A percentile compares a stretch with the other conserved stretches of the same genome.
Conservation (phyloP, 1,140 invertebrate species). For the Rhopalosiphum padi region DNA sequence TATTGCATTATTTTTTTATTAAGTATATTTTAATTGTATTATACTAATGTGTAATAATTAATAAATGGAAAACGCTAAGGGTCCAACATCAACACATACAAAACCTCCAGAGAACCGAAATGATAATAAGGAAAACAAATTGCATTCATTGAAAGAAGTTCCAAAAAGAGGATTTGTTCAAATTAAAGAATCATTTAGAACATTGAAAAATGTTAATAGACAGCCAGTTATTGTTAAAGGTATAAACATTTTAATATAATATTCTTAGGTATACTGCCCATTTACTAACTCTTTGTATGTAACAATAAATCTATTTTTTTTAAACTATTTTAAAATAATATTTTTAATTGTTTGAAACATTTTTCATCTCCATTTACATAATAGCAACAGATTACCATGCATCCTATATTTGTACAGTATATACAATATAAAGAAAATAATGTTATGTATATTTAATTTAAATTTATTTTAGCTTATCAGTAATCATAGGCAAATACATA, state of each 20-base stretch:
- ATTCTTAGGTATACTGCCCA: neutral
- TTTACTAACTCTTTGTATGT: neutral
- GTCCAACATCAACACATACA: slow-evolving; percentile 12
- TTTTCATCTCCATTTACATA: too few relatives aligned
- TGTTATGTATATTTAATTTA: too few relatives aligned
- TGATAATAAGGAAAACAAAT: slow-evolving; percentile 43
- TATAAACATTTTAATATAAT: neutral
- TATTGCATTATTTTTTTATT: neutral
- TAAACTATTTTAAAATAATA: too few relatives aligned
- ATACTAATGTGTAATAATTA: neutral
- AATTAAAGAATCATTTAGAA: slow-evolving; percentile 58
- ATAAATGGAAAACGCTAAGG: slow-evolving; percentile 43
- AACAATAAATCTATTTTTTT: too few relatives aligned
- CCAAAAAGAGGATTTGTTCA: slow-evolving; percentile 58
- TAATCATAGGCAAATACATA: too few relatives aligned
- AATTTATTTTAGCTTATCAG: too few relatives aligned
- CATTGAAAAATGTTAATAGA: slow-evolving; percentile 53
- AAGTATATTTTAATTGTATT: neutral
- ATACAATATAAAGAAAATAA: too few relatives aligned
- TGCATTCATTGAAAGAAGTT: slow-evolving; percentile 57
- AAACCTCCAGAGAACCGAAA: neutral
- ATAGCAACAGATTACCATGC: too few relatives aligned
- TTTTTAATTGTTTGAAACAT: too few relatives aligned
- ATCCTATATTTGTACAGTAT: too few relatives aligned
- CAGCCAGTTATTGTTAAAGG: slow-evolving; percentile 2